A percentile compares a stretch with the other conserved stretches of the same genome.
phyloP scores from a whole-genome alignment of 2,888 invertebrate genomes.

The Nezara viridula region DNA sequence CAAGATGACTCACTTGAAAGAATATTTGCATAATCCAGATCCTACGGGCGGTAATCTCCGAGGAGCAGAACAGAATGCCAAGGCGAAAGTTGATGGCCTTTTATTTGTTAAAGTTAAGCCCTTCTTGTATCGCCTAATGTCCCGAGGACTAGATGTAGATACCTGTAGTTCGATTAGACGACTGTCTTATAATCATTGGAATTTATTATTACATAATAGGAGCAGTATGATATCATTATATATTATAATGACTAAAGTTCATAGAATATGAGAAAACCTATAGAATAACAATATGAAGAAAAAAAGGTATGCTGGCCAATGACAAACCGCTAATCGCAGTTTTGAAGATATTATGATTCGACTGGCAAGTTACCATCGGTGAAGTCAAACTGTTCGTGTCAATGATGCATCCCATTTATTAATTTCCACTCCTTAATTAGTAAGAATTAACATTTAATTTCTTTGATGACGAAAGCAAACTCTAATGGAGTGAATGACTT shows the following conservation, averaged over 20 bases:
- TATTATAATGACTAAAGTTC: neutral
- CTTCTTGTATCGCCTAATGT: neutral
- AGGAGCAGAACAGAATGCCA: slow-evolving; percentile 15
- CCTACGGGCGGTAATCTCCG: slow-evolving; percentile 34
- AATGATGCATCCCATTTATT: no score
- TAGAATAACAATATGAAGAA: no score
- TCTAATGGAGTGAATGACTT: no score
- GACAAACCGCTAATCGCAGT: no score
- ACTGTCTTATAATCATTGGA: neutral
- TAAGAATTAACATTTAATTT: no score
- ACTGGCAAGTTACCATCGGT: no score
- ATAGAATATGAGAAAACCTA: no score
- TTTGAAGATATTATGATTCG: no score
- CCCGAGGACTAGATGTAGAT: neutral
- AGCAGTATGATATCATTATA: neutral
- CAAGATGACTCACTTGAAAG: slow-evolving; percentile 8
- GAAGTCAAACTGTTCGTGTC: no score
- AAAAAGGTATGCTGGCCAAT: no score
- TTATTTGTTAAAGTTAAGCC: slow-evolving; percentile 23
- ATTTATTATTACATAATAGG: neutral
- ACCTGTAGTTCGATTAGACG: neutral
- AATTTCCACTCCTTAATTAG: no score
- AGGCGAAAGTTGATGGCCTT: slow-evolving; percentile 37
- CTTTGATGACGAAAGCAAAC: no score
- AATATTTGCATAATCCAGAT: slow-evolving; percentile 49